Base-by-base conservation (phyloP, 1,140 invertebrate species). In the Drosophila bifasciata region DNA sequence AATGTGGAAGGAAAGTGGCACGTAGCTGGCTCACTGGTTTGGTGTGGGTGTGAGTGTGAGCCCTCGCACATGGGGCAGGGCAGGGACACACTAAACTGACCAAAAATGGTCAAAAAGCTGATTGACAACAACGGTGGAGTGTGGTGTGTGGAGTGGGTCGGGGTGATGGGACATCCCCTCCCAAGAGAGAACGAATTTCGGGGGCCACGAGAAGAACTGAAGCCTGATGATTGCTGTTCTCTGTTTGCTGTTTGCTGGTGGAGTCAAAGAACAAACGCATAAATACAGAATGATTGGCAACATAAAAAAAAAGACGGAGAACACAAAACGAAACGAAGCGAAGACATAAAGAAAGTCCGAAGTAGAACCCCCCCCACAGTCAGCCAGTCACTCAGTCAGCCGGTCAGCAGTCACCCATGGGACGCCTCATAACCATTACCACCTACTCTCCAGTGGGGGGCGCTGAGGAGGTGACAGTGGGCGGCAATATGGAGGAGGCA, bases 211-310 rank as follows among this genome's bases (percentile, higher is more conserved):
- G 45, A 17, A 25, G 32, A 62, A 45, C 11, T 36, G 32, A 36
- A 36, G 32, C 32, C 32, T 36, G 32, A 36, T 36, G 32, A 36
- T 36, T 36, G 32, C 32, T 36, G 4, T 36, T 36, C 7, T 5
- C 23, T 25, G 23, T 25, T 23, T 11, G 60, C 61, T 58, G 57
- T 53, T 49, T 60, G 64, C 66, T 50, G 58, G 43, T 58, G 73
- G 44, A 69, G 67, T 63, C 71, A 78, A 79, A 76, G 75, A 84
- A 76, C 75, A 79, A 79, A 76, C 80, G 72, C 80, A 84, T 84
- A 85, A 84, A 84, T 85, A 84, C 81, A 60, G 76, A 84, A 85
- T 85, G 80, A 84, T 85, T 84, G 80, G 72, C 72, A 85, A 73
- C 71, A 85, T 76, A 85, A 73, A 79, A 76, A 72, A 60, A n/a